Evolutionary conservation across 64 coral and sea anemone species (phyloP).

Genomic region (Montipora capricornis): DNA sequence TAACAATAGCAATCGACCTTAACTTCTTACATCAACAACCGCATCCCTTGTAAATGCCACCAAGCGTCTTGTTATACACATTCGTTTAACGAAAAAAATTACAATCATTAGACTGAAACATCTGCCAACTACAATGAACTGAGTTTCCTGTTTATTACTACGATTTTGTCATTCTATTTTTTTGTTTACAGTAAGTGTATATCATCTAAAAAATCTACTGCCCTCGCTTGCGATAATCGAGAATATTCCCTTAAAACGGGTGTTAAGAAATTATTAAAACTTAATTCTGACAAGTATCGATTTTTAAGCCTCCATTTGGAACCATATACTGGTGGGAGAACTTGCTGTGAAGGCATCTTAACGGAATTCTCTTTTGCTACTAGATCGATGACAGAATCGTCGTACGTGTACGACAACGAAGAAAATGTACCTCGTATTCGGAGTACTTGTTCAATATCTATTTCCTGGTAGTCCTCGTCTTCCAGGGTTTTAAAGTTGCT

Average conservation of each 20-base stretch:
- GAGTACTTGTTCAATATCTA: conserved; percentile 57
- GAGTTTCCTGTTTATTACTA: background rate
- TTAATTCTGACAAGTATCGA: conserved; percentile 25
- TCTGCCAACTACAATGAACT: too few species aligned
- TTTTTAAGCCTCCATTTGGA: conserved; percentile 49
- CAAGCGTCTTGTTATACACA: too few species aligned
- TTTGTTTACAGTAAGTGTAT: background rate
- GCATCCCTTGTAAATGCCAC: too few species aligned
- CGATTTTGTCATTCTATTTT: background rate
- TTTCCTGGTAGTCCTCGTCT: conserved; percentile 54
- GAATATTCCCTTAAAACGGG: conserved; percentile 60
- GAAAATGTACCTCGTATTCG: background rate
- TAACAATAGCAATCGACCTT: too few species aligned
- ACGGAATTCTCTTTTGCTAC: conserved; percentile 45
- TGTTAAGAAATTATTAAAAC: conserved; percentile 19
- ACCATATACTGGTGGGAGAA: conserved; percentile 34
- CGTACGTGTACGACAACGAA: background rate
- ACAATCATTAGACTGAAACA: too few species aligned
- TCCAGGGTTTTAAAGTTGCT: background rate
- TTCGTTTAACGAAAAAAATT: too few species aligned
- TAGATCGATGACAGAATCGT: conserved; percentile 25
- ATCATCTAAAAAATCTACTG: conserved; percentile 22
- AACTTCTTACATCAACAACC: too few species aligned
- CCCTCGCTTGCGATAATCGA: conserved; percentile 38
- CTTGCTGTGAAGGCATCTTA: background rate